These are phyloP conservation scores for Mesocricetus auratus DNA, from an alignment of 2,113 vertebrate species.

Conservation along the genomic window DNA sequence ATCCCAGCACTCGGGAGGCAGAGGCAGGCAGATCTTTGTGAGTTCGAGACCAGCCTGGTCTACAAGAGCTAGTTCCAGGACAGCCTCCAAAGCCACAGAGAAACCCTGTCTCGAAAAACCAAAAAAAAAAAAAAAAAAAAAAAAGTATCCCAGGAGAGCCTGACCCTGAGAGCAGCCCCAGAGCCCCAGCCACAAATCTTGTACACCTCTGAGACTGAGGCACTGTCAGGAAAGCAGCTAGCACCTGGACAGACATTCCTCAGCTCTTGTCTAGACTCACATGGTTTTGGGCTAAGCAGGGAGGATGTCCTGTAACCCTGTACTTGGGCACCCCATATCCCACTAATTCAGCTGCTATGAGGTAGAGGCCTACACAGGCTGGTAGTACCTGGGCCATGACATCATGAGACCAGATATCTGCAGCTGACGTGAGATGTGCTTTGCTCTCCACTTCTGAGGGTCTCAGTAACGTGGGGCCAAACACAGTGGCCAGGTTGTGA, in stretches of 20 bases:
- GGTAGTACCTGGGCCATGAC: conserved; percentile 98
- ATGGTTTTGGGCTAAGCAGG: neutral
- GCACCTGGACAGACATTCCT: neutral
- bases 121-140: no score
- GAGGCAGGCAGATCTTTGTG: no score
- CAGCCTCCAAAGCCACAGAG: no score
- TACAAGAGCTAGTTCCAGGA: no score
- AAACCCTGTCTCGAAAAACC: no score
- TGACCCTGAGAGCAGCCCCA: neutral
- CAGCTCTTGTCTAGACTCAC: neutral
- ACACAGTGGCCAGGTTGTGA: conserved; percentile 98
- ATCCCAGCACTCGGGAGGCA: no score
- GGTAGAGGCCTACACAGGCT: neutral
- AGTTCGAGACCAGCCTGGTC: no score
- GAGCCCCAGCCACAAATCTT: neutral
- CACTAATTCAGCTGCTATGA: neutral
- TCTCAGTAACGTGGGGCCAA: conserved; percentile 97
- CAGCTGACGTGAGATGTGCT: conserved; percentile 93
- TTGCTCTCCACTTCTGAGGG: conserved; percentile 97
- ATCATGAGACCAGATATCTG: conserved; percentile 99
- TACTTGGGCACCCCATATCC: neutral
- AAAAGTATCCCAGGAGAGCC: neutral
- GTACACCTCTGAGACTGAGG: neutral
- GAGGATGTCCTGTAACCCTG: neutral
- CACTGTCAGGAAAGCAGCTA: neutral